phyloP scores from a whole-genome alignment of 1,140 invertebrate species.

The Wiebesia pumilae region DNA sequence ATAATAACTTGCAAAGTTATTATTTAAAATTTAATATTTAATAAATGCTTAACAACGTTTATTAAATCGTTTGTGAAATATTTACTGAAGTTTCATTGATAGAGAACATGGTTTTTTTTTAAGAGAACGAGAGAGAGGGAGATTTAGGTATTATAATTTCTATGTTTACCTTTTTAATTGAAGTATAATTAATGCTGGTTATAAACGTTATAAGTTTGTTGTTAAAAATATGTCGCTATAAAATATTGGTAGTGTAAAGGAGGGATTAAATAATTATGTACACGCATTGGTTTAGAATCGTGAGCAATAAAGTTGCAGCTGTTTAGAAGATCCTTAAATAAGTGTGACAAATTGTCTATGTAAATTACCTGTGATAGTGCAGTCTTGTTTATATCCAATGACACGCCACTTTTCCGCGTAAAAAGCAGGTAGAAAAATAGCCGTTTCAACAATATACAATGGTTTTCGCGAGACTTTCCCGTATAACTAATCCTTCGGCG shows the following conservation, averaged over 20 bases:
- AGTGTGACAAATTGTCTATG: neutral
- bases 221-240: neutral
- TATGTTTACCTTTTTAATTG: too few relatives aligned
- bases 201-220: too few relatives aligned
- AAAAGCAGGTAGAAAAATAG: neutral
- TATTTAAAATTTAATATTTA: too few relatives aligned
- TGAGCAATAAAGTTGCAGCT: neutral
- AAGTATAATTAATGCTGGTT: too few relatives aligned
- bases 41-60: too few relatives aligned
- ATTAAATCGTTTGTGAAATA: too few relatives aligned
- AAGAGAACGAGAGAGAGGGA: too few relatives aligned
- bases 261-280: neutral
- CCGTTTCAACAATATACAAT: neutral
- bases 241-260: neutral
- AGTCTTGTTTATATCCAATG: neutral
- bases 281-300: neutral
- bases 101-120: too few relatives aligned
- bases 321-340: neutral
- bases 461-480: conserved; percentile 25
- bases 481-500: neutral
- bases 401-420: neutral
- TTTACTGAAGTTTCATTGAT: too few relatives aligned
- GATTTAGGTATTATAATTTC: too few relatives aligned
- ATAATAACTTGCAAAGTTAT: too few relatives aligned
- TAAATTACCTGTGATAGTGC: neutral